Evolutionary conservation across 2,113 vertebrate species (phyloP).

Genomic region (Dasyornis broadbenti): DNA sequence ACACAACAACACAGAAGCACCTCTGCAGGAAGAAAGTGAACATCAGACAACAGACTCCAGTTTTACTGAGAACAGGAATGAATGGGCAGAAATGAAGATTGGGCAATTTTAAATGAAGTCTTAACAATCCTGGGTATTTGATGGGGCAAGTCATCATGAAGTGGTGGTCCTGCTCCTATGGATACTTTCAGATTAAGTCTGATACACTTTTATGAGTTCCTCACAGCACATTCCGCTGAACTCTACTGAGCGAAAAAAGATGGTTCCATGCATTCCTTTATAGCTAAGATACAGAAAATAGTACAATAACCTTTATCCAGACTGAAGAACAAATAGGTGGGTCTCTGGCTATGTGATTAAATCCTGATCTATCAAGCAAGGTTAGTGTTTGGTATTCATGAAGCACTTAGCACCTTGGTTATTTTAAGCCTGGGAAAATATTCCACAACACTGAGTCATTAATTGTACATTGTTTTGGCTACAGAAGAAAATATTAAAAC

Average conservation of each 20-base stretch:
- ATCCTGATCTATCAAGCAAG: not conserved
- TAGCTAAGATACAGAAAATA: not conserved
- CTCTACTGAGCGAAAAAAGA: not conserved
- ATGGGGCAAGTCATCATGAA: not conserved
- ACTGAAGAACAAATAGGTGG: not conserved
- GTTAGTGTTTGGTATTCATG: not conserved
- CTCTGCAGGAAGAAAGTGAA: not conserved
- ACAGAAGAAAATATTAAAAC: conserved; percentile 43
- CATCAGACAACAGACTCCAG: not conserved
- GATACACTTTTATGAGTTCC: not conserved
- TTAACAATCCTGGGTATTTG: not conserved
- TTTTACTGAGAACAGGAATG: not conserved
- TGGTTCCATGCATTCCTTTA: not conserved
- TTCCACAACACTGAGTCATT: not conserved
- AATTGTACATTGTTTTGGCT: not conserved
- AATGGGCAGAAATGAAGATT: not conserved
- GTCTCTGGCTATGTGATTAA: conserved; percentile 2
- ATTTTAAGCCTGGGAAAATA: not conserved
- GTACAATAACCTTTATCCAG: not conserved
- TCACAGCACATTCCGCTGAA: not conserved
- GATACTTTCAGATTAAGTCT: not conserved
- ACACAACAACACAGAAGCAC: not conserved
- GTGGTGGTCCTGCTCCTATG: not conserved
- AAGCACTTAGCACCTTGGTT: not conserved
- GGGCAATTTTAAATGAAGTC: not conserved